A percentile compares a stretch with the other conserved stretches of the same genome.
Conservation (phyloP, 1,140 invertebrate species). For the Mya arenaria region DNA sequence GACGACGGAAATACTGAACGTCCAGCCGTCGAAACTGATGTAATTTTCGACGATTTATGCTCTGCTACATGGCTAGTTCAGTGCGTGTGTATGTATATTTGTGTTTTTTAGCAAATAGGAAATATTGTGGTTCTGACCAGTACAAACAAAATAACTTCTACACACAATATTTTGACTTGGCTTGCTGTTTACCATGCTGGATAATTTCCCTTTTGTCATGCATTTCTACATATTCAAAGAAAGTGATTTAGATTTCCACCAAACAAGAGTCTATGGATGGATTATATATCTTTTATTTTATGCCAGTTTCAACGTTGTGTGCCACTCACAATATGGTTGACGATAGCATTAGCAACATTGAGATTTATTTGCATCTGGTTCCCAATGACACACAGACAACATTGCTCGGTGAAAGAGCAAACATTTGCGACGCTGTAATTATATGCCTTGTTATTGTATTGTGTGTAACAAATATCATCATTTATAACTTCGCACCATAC, state of each 20-base stretch:
- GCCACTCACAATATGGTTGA: slow-evolving; percentile 96
- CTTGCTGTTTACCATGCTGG: slow-evolving; percentile 93
- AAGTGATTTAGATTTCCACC: slow-evolving; percentile 33
- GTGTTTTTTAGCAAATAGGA: slow-evolving; percentile 92
- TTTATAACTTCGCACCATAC: slow-evolving; percentile 53
- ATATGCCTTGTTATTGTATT: slow-evolving; percentile 88
- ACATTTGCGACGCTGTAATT: slow-evolving; percentile 87
- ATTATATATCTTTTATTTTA: slow-evolving; percentile 77
- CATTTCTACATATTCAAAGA: slow-evolving; percentile 83
- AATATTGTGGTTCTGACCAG: slow-evolving; percentile 95
- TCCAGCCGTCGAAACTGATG: too few relatives aligned
- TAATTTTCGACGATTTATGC: slow-evolving; percentile 77
- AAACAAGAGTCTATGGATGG: slow-evolving; percentile 69
- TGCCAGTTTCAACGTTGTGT: slow-evolving; percentile 88
- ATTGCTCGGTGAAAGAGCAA: slow-evolving; percentile 90
- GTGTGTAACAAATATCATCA: slow-evolving; percentile 89
- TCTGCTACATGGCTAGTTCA: slow-evolving; percentile 86
- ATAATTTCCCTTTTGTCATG: slow-evolving; percentile 91
- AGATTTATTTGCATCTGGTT: slow-evolving; percentile 92
- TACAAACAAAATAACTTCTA: slow-evolving; percentile 91
- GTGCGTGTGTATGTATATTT: slow-evolving; percentile 90
- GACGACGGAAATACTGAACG: too few relatives aligned
- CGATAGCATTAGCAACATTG: slow-evolving; percentile 95
- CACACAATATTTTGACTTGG: slow-evolving; percentile 92
- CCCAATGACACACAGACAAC: slow-evolving; percentile 87